Evolutionary conservation across 2,797 vertebrate species (phyloP).

Genomic region (Poeciliopsis gracilis): DNA sequence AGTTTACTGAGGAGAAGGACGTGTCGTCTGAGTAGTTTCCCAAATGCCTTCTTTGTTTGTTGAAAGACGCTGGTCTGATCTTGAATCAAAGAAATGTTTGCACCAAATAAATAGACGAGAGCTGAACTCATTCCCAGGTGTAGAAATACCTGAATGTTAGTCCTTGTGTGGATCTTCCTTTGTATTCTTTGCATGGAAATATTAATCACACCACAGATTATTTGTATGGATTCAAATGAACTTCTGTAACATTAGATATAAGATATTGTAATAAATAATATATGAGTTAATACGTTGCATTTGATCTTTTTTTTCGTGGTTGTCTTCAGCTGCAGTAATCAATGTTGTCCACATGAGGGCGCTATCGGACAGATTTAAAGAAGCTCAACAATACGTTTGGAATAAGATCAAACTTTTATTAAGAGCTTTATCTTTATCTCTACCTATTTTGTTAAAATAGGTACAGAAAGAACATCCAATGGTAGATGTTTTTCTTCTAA

Average conservation of each 20-base stretch:
- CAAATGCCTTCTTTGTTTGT: slow-evolving; percentile 74
- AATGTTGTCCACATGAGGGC: slow-evolving; percentile 69
- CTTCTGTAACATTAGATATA: slow-evolving; percentile 86
- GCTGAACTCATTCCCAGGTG: slow-evolving; percentile 71
- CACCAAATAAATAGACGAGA: slow-evolving; percentile 68
- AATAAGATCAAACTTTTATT: background rate
- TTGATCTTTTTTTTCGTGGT: slow-evolving; percentile 6
- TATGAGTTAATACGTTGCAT: slow-evolving; percentile 80
- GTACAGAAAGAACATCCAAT: too few relatives aligned
- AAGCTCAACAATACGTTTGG: background rate
- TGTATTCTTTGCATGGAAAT: slow-evolving; percentile 81
- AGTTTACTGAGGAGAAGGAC: slow-evolving; percentile 48
- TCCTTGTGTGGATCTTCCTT: slow-evolving; percentile 73
- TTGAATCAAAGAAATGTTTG: slow-evolving; percentile 66
- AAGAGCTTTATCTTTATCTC: too few relatives aligned
- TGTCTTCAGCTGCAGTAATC: slow-evolving; percentile 54
- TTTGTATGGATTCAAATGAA: slow-evolving; percentile 87
- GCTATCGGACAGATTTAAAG: slow-evolving; percentile 30
- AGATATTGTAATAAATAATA: slow-evolving; percentile 92
- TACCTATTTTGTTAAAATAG: too few relatives aligned
- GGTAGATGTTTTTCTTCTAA: too few relatives aligned
- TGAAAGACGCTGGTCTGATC: slow-evolving; percentile 62
- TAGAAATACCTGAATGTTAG: slow-evolving; percentile 71
- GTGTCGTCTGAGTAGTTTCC: slow-evolving; percentile 56
- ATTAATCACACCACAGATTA: slow-evolving; percentile 84